These are phyloP conservation scores for Hormiphora californensis DNA, from an alignment of 37 sponge, comb jelly and placozoan genomes.

Conservation along the genomic window DNA sequence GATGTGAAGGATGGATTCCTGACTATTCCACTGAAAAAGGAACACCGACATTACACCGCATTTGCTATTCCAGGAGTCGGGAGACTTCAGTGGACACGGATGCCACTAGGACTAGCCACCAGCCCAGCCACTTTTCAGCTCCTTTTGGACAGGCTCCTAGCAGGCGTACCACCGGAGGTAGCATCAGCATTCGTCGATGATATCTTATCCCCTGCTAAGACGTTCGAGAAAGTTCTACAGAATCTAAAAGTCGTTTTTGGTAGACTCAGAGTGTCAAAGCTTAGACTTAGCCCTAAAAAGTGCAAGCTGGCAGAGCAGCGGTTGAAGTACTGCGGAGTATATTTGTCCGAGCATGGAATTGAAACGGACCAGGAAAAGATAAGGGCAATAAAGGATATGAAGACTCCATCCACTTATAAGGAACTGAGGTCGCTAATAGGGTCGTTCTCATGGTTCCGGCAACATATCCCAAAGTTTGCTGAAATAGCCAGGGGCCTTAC, in stretches of 20 bases:
- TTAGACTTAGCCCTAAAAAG: slow-evolving; percentile 59
- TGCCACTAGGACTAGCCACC: slow-evolving; percentile 61
- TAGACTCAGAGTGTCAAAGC: slow-evolving; percentile 60
- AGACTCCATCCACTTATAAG: background rate
- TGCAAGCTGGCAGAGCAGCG: slow-evolving; percentile 57
- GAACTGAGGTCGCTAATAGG: background rate
- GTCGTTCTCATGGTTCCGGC: background rate
- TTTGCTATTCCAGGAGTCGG: slow-evolving; percentile 67
- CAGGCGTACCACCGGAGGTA: slow-evolving; percentile 57
- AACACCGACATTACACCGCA: slow-evolving; percentile 58
- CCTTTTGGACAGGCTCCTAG: slow-evolving; percentile 59
- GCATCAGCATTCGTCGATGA: slow-evolving; percentile 61
- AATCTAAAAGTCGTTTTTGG: slow-evolving; percentile 63
- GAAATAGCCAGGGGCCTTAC: background rate
- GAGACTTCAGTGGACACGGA: slow-evolving; percentile 57
- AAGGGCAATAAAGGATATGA: background rate
- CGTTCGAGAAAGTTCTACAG: background rate
- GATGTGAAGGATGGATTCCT: slow-evolving; percentile 65
- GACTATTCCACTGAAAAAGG: slow-evolving; percentile 59
- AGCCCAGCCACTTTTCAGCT: slow-evolving; percentile 63
- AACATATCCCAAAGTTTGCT: slow-evolving; percentile 9
- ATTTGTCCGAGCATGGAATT: slow-evolving; percentile 59
- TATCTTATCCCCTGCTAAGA: slow-evolving; percentile 53
- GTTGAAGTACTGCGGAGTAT: slow-evolving; percentile 60
- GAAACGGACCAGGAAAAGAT: slow-evolving; percentile 56